phyloP scores from a whole-genome alignment of 2,113 vertebrate species.

The Trogon surrucura region DNA sequence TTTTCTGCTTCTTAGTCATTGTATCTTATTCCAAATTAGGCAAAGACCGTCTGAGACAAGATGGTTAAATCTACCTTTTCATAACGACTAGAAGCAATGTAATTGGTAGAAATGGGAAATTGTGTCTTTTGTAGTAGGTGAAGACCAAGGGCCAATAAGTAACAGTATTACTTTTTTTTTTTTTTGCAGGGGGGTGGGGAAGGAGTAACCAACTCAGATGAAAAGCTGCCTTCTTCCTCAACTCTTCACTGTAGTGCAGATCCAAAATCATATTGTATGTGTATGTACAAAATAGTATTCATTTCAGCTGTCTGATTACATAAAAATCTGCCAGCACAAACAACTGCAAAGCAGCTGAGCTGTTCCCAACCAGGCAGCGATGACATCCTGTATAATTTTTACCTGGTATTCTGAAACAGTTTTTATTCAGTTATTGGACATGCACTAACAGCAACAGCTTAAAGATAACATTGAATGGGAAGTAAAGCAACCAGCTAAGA shows the following conservation, averaged over 20 bases:
- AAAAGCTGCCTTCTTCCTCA: background rate
- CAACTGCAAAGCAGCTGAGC: conserved; percentile 62
- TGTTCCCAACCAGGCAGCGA: background rate
- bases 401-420: background rate
- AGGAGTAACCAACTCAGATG: background rate
- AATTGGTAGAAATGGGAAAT: background rate
- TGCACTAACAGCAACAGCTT: background rate
- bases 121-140: background rate
- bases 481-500: background rate
- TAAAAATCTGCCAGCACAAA: conserved; percentile 40
- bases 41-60: background rate
- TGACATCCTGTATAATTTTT: background rate
- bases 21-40: background rate
- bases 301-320: conserved; percentile 59
- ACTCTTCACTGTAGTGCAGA: background rate
- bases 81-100: background rate
- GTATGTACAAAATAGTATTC: conserved; percentile 16
- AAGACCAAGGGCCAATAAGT: background rate
- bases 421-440: background rate
- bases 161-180: background rate
- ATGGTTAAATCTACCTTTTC: background rate
- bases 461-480: background rate
- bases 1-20: background rate
- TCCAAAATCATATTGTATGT: background rate
- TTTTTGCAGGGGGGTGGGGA: background rate